phyloP scores from a whole-genome alignment of 2,888 invertebrate species.

The Diloba caeruleocephala region DNA sequence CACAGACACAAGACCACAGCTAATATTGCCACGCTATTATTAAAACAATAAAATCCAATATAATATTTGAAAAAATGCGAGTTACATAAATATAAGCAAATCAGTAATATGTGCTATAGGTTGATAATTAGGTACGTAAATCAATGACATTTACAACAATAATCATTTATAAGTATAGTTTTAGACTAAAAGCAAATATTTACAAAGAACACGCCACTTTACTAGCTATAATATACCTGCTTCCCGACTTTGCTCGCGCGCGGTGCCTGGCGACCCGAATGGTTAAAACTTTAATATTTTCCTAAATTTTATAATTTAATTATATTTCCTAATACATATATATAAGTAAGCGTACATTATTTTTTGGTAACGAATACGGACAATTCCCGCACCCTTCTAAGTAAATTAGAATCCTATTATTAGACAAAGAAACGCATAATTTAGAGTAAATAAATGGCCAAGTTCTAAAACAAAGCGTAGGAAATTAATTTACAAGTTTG shows the following conservation, averaged over 20 bases:
- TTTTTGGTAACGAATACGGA: conserved; percentile 55
- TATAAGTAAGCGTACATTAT: conserved; percentile 50
- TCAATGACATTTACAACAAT: conserved; percentile 69
- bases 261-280: conserved; percentile 34
- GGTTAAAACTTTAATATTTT: conserved; percentile 24
- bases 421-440: conserved; percentile 24
- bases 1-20: conserved; percentile 13
- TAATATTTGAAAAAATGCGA: conserved; percentile 42
- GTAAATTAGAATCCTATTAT: conserved; percentile 36
- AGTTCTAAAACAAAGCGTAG: conserved; percentile 14
- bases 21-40: conserved; percentile 5
- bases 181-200: conserved; percentile 84
- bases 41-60: conserved; percentile 16
- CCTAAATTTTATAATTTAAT: conserved; percentile 29
- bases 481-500: conserved; percentile 1
- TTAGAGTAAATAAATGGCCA: conserved; percentile 17
- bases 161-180: conserved; percentile 67
- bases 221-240: conserved; percentile 80
- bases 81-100: conserved; percentile 45
- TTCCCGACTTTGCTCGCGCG: conserved; percentile 65
- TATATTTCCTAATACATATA: background rate
- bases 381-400: conserved; percentile 32
- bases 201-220: conserved; percentile 80
- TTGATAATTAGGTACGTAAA: conserved; percentile 61
- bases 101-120: conserved; percentile 39